Conservation (phyloP, 2,797 vertebrate species). For the Hippocampus kuda region DNA sequence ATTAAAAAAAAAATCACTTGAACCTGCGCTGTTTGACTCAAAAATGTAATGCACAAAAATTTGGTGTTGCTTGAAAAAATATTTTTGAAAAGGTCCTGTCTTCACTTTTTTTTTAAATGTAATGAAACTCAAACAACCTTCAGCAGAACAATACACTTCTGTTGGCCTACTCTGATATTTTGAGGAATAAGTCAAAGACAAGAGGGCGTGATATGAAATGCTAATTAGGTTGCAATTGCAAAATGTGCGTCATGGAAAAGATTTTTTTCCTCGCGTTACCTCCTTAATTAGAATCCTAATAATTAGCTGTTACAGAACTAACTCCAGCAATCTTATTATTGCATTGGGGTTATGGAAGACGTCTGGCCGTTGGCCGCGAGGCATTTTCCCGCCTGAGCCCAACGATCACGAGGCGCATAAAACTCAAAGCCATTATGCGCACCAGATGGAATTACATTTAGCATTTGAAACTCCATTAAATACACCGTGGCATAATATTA, state of each 20-base stretch:
- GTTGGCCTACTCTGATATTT: background rate
- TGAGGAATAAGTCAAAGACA: background rate
- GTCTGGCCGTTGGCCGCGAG: background rate
- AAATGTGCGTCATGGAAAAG: too few species aligned
- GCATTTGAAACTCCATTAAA: slow-evolving; percentile 36
- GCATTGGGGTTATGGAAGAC: background rate
- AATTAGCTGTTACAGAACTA: background rate
- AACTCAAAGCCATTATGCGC: slow-evolving; percentile 14
- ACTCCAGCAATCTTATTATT: background rate
- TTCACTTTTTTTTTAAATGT: too few species aligned
- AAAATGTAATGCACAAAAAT: background rate
- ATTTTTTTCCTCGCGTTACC: background rate
- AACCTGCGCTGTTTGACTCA: background rate
- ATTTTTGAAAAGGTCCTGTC: background rate
- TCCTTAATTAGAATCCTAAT: background rate
- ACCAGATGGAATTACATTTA: slow-evolving; percentile 29
- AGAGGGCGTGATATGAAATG: background rate
- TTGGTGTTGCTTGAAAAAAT: background rate
- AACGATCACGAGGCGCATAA: slow-evolving; percentile 19
- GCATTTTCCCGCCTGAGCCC: slow-evolving; percentile 17
- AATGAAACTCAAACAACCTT: background rate
- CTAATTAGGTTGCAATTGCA: background rate
- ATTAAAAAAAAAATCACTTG: background rate
- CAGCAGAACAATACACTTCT: background rate
- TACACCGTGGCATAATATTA: slow-evolving; percentile 21